A percentile compares a stretch with the other conserved stretches of the same genome.
Evolutionary conservation across 1,140 invertebrate species (phyloP).

Genomic region (Antheraea pernyi): DNA sequence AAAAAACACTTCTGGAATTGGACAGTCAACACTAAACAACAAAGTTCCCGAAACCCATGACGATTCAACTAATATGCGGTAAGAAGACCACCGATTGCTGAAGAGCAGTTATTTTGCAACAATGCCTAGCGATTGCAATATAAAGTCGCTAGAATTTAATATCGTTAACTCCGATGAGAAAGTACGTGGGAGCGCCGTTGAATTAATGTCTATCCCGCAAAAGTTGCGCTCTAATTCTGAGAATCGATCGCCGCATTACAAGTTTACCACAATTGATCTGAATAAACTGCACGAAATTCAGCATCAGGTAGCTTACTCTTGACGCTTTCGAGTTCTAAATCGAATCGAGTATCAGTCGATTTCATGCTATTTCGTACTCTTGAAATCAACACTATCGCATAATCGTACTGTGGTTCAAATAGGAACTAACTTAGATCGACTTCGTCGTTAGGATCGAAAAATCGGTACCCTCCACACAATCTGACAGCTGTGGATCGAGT

Average conservation of each 20-base stretch:
- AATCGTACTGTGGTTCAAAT: too few species aligned
- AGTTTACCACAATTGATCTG: background rate
- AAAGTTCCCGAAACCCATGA: conserved; percentile 10
- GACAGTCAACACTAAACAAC: conserved; percentile 18
- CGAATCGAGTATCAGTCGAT: too few species aligned
- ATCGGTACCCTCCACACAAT: too few species aligned
- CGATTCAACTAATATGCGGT: too few species aligned
- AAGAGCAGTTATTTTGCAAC: conserved; percentile 23
- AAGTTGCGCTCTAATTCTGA: background rate
- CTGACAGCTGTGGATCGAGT: too few species aligned
- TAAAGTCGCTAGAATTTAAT: conserved; percentile 21
- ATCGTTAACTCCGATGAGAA: conserved; percentile 19
- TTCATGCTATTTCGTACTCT: too few species aligned
- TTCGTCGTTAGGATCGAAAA: too few species aligned
- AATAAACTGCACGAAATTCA: background rate
- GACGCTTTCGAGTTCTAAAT: too few species aligned
- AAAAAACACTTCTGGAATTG: conserved; percentile 10
- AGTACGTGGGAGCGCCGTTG: background rate
- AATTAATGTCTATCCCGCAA: background rate
- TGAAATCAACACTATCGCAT: too few species aligned
- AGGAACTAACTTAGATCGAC: too few species aligned
- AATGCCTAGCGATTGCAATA: conserved; percentile 18
- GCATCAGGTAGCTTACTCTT: too few species aligned
- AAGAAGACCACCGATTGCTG: conserved; percentile 12
- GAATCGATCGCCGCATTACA: background rate